phyloP scores from a whole-genome alignment of 2,888 invertebrate genomes.

The Drosophila mulleri region DNA sequence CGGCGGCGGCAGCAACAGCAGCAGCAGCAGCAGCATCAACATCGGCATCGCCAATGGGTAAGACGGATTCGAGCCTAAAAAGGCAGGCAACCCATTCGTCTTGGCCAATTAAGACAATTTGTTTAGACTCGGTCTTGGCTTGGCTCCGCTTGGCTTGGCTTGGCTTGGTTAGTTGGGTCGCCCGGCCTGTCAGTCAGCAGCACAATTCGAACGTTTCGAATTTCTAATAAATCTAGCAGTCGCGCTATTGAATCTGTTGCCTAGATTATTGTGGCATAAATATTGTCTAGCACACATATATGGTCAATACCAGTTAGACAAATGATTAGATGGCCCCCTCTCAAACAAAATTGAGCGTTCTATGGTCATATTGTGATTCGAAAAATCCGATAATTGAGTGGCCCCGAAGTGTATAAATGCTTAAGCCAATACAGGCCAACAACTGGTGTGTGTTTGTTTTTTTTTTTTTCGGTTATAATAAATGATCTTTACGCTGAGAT shows the following conservation, averaged over 20 bases:
- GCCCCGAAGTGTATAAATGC: conserved; percentile 28
- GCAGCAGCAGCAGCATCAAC: conserved; percentile 3
- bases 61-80: conserved; percentile 45
- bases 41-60: conserved; percentile 3
- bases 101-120: conserved; percentile 71
- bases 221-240: conserved; percentile 59
- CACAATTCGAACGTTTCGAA: conserved; percentile 25
- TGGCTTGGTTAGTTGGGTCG: conserved; percentile 21
- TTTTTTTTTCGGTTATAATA: conserved; percentile 26
- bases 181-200: conserved; percentile 41
- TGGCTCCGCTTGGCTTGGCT: background rate
- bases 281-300: conserved; percentile 48
- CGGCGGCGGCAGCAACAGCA: conserved; percentile 26
- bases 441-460: conserved; percentile 7
- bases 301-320: conserved; percentile 59
- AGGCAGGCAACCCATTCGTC: conserved; percentile 58
- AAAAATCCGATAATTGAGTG: conserved; percentile 50
- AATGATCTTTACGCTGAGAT: conserved; percentile 26
- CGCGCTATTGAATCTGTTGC: conserved; percentile 38
- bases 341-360: conserved; percentile 6
- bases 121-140: conserved; percentile 48
- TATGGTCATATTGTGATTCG: conserved; percentile 39
- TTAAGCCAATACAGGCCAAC: conserved; percentile 8
- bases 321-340: conserved; percentile 47
- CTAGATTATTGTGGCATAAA: conserved; percentile 56